Evolutionary conservation across 2,113 vertebrate genomes (phyloP).

Genomic region (Trogon surrucura): DNA sequence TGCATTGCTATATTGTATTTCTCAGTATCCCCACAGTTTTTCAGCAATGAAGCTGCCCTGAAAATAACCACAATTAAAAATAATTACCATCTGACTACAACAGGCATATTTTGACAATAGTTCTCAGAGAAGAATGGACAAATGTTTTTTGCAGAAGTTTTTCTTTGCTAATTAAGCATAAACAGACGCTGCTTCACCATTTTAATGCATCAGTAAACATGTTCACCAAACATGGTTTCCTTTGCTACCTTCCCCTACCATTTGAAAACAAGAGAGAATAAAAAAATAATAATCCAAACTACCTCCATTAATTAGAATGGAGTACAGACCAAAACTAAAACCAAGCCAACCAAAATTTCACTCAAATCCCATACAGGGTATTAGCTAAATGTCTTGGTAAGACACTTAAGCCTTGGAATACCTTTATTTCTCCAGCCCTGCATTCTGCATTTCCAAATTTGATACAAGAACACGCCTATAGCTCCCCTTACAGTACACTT

Average conservation of each 20-base stretch:
- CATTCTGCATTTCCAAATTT: neutral
- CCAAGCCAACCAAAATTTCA: neutral
- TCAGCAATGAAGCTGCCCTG: constrained; percentile 86
- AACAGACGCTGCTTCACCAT: neutral
- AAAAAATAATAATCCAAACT: neutral
- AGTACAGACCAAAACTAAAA: neutral
- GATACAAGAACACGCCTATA: neutral
- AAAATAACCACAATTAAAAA: neutral
- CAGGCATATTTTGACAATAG: neutral
- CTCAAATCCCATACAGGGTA: neutral
- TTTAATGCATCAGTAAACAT: neutral
- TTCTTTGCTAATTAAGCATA: neutral
- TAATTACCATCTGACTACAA: neutral
- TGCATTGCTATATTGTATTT: constrained; percentile 79
- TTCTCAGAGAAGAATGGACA: neutral
- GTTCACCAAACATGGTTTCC: neutral
- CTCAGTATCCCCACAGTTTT: constrained; percentile 75
- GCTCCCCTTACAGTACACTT: neutral
- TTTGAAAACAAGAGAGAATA: neutral
- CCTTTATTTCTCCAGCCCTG: neutral
- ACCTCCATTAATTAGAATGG: neutral
- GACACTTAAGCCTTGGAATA: neutral
- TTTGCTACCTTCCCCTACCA: neutral
- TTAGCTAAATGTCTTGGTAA: neutral
- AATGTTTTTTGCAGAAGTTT: neutral